A percentile compares a stretch with the other conserved stretches of the same genome.
Evolutionary conservation across 2,797 vertebrate genomes (phyloP).

Genomic region (Vipera latastei): DNA sequence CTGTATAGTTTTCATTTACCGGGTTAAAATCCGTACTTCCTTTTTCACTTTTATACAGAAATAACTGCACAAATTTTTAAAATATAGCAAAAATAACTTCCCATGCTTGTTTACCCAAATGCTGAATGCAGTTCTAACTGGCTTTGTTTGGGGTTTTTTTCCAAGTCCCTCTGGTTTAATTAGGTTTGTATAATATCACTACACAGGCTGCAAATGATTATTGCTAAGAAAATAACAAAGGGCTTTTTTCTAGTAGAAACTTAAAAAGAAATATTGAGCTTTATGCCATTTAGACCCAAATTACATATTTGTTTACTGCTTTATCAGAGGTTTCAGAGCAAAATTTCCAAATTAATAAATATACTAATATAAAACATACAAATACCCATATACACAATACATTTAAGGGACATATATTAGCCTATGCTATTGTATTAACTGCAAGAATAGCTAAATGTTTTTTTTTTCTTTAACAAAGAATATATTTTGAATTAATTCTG

Average conservation of each 20-base stretch:
- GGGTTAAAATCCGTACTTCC: not conserved
- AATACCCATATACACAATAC: not conserved
- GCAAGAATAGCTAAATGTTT: not conserved
- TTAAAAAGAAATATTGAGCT: constrained; percentile 13
- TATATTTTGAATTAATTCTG: too few relatives aligned
- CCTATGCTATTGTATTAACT: not conserved
- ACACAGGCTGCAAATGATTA: constrained; percentile 18
- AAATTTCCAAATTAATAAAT: constrained; percentile 2
- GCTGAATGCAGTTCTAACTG: constrained; percentile 9
- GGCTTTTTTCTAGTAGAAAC: not conserved
- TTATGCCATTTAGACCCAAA: constrained; percentile 28
- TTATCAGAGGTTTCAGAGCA: not conserved
- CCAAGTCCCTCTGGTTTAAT: constrained; percentile 21
- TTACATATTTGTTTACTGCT: constrained; percentile 17
- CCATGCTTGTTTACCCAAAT: constrained; percentile 3
- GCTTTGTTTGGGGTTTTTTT: not conserved
- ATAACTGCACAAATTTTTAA: not conserved
- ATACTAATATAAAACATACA: not conserved
- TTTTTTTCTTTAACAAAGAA: not conserved
- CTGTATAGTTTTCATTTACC: not conserved
- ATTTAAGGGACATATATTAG: not conserved
- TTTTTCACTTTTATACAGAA: not conserved
- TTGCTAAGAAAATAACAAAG: constrained; percentile 23
- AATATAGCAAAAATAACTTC: constrained; percentile 12
- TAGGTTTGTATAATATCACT: constrained; percentile 15